Percentiles rank a stretch among this genome's conserved stretches.
Conservation (phyloP, 2,888 invertebrate species). For the Malthinus flaveolus region DNA sequence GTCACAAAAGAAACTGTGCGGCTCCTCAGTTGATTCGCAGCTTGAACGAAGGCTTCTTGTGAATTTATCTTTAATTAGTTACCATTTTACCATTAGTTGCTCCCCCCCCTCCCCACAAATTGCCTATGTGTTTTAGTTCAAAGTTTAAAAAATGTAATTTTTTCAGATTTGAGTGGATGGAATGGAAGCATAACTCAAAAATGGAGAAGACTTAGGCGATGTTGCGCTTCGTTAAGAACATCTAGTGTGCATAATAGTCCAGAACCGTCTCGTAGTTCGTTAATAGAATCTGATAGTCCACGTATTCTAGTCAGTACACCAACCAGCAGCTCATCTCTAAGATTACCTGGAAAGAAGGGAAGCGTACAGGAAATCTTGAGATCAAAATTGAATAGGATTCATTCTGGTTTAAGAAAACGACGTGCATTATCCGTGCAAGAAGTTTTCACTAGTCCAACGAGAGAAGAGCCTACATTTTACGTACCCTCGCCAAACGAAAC, state of each 20-base stretch:
- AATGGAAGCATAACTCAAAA: slow-evolving; percentile 75
- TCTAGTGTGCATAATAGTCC: slow-evolving; percentile 60
- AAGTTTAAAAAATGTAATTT: not conserved
- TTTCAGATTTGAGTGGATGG: slow-evolving; percentile 69
- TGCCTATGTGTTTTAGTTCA: too few species aligned
- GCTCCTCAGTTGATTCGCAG: too few species aligned
- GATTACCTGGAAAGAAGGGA: slow-evolving; percentile 51
- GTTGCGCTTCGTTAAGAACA: slow-evolving; percentile 62
- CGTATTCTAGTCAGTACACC: slow-evolving; percentile 53
- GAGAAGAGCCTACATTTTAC: slow-evolving; percentile 66
- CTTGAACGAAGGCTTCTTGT: too few species aligned
- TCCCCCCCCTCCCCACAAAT: too few species aligned
- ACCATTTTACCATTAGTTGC: too few species aligned
- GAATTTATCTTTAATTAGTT: too few species aligned
- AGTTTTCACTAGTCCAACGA: slow-evolving; percentile 56
- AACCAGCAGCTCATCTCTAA: slow-evolving; percentile 53
- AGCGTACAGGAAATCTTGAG: slow-evolving; percentile 68
- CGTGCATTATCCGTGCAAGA: slow-evolving; percentile 72
- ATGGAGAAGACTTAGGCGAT: slow-evolving; percentile 72
- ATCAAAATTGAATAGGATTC: slow-evolving; percentile 70
- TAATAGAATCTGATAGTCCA: slow-evolving; percentile 60
- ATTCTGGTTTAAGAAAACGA: slow-evolving; percentile 68
- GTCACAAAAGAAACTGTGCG: too few species aligned
- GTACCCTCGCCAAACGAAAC: slow-evolving; percentile 64
- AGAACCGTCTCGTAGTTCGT: slow-evolving; percentile 55